These are phyloP conservation scores for Edolisoma coerulescens DNA, from an alignment of 2,113 vertebrate genomes.

Conservation along the genomic window DNA sequence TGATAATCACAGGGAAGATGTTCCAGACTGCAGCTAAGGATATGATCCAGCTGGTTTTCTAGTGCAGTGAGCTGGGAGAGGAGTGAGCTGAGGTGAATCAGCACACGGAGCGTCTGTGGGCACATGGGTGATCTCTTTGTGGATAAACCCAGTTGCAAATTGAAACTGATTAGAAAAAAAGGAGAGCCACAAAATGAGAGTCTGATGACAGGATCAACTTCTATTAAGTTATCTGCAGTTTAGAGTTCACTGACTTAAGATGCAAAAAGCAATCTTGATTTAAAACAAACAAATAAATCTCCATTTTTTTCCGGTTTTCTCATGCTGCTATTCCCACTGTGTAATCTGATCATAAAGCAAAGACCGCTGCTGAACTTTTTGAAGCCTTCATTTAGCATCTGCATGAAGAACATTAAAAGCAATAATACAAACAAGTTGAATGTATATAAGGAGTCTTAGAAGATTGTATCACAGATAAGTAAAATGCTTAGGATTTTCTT, in stretches of 20 bases:
- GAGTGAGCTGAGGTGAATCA: neutral
- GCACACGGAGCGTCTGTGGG: fast-evolving
- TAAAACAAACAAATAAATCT: slow-evolving; percentile 52
- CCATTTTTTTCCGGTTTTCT: slow-evolving; percentile 47
- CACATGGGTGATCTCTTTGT: neutral
- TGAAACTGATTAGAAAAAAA: neutral
- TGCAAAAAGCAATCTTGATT: slow-evolving; percentile 53
- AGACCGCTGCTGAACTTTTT: slow-evolving; percentile 1
- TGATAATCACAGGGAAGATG: neutral
- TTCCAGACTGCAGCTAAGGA: neutral
- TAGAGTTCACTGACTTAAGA: slow-evolving; percentile 5
- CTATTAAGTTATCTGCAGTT: neutral
- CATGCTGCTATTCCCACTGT: slow-evolving; percentile 27
- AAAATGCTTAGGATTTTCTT: slow-evolving; percentile 68
- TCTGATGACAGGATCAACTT: slow-evolving; percentile 10
- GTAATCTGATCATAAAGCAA: slow-evolving; percentile 45
- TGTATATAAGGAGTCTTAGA: slow-evolving; percentile 45
- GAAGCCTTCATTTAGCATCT: slow-evolving; percentile 43
- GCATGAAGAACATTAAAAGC: slow-evolving; percentile 44
- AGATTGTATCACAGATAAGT: slow-evolving; percentile 69
- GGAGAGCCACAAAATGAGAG: neutral
- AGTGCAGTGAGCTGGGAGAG: neutral
- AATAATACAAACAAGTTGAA: slow-evolving; percentile 60
- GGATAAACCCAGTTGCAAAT: neutral
- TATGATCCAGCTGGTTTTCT: neutral